Base-by-base conservation (phyloP, 2,113 vertebrate species). In the Lepisosteus osseus region DNA sequence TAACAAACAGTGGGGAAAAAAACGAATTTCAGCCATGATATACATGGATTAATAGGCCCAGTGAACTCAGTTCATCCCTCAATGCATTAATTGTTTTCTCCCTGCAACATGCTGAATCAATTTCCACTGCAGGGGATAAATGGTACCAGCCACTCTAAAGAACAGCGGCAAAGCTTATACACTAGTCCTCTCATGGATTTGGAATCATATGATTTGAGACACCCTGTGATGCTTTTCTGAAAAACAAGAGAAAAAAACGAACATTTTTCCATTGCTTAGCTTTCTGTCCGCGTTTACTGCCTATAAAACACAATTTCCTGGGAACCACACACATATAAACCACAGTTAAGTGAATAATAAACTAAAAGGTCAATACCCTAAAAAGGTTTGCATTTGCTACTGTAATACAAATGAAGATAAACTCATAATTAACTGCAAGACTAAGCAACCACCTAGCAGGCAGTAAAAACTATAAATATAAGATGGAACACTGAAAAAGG, bases 131-230 rank as follows among this genome's bases (percentile, higher is more conserved):
- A 51, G 45, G 56, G 44, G 66, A 64, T 7, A 14, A 61, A 8
- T 54, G 6, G 43, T 63, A 40, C 68, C 29, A 15, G 54, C 66
- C 41, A 54, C 61, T 11, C 5, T 40, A 41, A 42, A 12, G 69
- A 65, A 74, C 68, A 76, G 64, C 77, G 59, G 64, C 29, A 70
- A 41, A 65, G 65, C 68, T 68, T 40, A 71, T 64, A 68, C 54
- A 57, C 47, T 57, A 75, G 47, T 12, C 7, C 9, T 7, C 40
- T 73, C 66, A 57, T 43, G 63, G 45, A 68, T 6, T 6, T 3
- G n/a, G 68, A 42, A 40, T 65, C 51, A 72, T 47, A 62, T 66
- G 59, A 71, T 54, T 56, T 59, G 17, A 67, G 56, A 69, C 76
- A 66, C 4, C 17, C 4, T 64, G 57, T 59, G 57, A n/a, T 59